A percentile compares a stretch with the other conserved stretches of the same genome.
These are phyloP conservation scores for Pocillopora grandis DNA, from an alignment of 92 coral and sea anemone species.

Conservation along the genomic window DNA sequence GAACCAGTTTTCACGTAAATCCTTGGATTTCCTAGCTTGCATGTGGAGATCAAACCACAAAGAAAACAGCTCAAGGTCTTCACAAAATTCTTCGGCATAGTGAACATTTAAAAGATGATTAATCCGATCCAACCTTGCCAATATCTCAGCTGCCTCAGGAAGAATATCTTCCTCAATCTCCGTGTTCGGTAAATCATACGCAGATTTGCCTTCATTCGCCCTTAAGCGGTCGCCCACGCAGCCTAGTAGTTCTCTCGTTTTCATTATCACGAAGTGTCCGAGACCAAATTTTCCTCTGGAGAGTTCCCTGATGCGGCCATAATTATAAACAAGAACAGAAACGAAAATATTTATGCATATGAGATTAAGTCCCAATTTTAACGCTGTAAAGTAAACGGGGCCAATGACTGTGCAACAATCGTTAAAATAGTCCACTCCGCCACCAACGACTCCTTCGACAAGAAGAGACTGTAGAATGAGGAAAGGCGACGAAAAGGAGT, in stretches of 20 bases:
- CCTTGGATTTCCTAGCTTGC: not conserved
- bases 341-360: constrained; percentile 6
- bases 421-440: not conserved
- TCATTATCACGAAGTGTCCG: constrained; percentile 18
- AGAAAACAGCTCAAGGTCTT: constrained; percentile 1
- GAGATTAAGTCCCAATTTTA: not conserved
- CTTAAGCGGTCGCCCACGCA: not conserved
- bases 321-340: not conserved
- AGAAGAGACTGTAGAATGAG: constrained; percentile 8
- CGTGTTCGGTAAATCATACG: not conserved
- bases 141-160: not conserved
- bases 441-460: constrained; percentile 5
- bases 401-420: constrained; percentile 11
- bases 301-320: not conserved
- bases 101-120: constrained; percentile 4
- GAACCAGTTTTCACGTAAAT: not conserved
- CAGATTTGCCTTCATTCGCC: not conserved
- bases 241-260: constrained; percentile 19
- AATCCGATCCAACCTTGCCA: not conserved
- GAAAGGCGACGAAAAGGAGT: constrained; percentile 15
- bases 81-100: constrained; percentile 23
- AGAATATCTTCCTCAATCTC: not conserved
- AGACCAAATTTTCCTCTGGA: constrained; percentile 15
- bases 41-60: constrained; percentile 22
- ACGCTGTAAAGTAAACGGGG: constrained; percentile 2